Percentiles rank a stretch among this genome's conserved stretches.
Conservation (phyloP, 1,140 invertebrate genomes). For the Hylaeus volcanicus region DNA sequence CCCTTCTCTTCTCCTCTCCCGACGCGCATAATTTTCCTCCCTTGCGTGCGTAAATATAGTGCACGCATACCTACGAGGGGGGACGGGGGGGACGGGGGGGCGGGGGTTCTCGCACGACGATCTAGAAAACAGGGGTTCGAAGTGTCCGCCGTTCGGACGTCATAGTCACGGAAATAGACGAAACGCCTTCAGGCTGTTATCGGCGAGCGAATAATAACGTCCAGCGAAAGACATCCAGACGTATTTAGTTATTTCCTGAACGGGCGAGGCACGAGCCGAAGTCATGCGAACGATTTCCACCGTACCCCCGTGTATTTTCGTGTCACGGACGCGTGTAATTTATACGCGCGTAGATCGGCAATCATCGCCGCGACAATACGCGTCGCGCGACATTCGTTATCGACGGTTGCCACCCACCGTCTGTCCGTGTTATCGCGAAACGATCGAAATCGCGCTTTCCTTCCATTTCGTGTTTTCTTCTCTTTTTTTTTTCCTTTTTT, state of each 20-base stretch:
- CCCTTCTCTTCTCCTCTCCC: constrained; percentile 30
- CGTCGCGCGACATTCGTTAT: constrained; percentile 21
- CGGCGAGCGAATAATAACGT: neutral
- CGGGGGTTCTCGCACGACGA: neutral
- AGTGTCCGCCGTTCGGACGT: neutral
- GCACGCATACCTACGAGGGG: neutral
- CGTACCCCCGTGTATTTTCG: neutral
- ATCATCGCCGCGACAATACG: constrained; percentile 1
- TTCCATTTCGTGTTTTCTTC: neutral
- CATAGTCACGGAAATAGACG: constrained; percentile 10
- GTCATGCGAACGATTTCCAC: too few relatives aligned
- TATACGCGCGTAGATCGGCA: constrained; percentile 15
- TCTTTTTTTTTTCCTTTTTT: neutral
- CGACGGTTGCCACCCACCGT: neutral
- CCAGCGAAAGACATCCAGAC: too few relatives aligned
- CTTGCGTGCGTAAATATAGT: constrained; percentile 34
- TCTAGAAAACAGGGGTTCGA: constrained; percentile 5
- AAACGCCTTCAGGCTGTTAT: neutral
- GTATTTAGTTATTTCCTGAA: too few relatives aligned
- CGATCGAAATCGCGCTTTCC: constrained; percentile 18
- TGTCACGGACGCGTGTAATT: constrained; percentile 1
- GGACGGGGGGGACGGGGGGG: too few relatives aligned
- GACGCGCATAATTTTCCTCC: constrained; percentile 51
- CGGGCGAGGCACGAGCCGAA: too few relatives aligned
- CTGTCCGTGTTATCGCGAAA: constrained; percentile 14